Evolutionary conservation across 2,797 vertebrate genomes (phyloP).

Genomic region (Malurus leucopterus): DNA sequence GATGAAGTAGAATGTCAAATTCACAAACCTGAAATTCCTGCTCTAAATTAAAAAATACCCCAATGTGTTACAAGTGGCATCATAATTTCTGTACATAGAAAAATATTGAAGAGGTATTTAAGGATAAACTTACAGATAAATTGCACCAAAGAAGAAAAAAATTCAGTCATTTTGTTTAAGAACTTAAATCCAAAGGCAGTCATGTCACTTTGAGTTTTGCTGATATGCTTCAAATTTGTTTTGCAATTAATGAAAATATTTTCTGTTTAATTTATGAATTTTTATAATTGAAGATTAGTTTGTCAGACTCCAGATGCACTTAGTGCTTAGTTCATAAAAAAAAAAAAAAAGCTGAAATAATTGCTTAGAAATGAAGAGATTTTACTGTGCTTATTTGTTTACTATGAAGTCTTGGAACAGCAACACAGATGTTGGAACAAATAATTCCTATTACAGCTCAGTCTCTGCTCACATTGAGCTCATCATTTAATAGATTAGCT

Average conservation of each 20-base stretch:
- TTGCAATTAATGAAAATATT: slow-evolving; percentile 17
- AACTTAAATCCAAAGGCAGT: background rate
- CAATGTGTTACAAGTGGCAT: fast-evolving
- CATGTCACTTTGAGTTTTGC: background rate
- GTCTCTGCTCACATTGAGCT: background rate
- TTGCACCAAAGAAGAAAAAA: background rate
- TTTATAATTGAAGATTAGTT: slow-evolving; percentile 13
- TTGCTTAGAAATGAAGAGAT: background rate
- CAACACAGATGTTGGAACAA: slow-evolving; percentile 46
- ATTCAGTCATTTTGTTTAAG: background rate
- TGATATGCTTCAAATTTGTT: background rate
- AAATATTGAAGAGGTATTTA: background rate
- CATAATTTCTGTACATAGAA: background rate
- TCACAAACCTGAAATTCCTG: background rate
- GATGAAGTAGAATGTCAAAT: background rate
- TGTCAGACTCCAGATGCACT: background rate
- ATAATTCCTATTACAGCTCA: background rate
- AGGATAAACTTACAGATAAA: background rate
- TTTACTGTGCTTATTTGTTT: slow-evolving; percentile 36
- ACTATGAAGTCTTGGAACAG: background rate
- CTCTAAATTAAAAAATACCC: background rate
- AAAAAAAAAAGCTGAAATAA: background rate
- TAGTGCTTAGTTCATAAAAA: background rate
- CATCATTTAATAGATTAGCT: background rate
- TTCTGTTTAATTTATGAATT: background rate